Base-by-base conservation (phyloP, 2,113 vertebrate genomes). In the Podocnemis expansa region DNA sequence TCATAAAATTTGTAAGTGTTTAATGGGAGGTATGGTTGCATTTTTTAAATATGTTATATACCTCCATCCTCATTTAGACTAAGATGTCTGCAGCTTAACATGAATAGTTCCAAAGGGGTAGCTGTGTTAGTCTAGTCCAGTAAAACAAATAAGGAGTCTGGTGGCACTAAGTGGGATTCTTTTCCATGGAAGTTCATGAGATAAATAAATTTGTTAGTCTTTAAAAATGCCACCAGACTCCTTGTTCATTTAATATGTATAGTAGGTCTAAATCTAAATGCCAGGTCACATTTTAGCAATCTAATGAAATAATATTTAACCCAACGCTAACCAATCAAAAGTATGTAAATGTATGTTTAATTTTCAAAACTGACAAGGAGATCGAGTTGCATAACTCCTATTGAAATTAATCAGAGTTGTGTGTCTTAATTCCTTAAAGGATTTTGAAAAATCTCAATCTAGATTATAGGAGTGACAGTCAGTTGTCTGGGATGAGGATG, bases 401-500 rank as follows among this genome's bases (percentile, higher is more conserved):
- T 0, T n/a, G 83, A 84, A 91, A 80, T 63, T 63, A 63, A 63
- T 17, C 14, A 16, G 60, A 63, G 16, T n/a, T 34, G 31, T 63
- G 60, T 19, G 31, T 14, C 16, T 19, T 60, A 60, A 60, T 86
- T 51, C 93, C 88, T 54, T 29, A 31, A 25, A 7, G 45, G 38
- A 19, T 58, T 92, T 89, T 51, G 67, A n/a, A 43, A 92, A 89
- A 92, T 89, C 58, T 56, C 81, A 89, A 55, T 38, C 85, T 70
- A 91, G 27, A 38, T 58, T 25, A 81, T 80, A 81, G 34, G 2
- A 34, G 38, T 45, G 25, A 7, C 8, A 70, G 3, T 7, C 7
- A n/a, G 31, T 31, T 63, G 31, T 34, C 16, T 13, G 31, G 60
- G 31, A 31, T n/a, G 60, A 63, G 60, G 14, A 13, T 2, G 6